These are phyloP conservation scores for Dichetophora obliterata DNA, from an alignment of 2,888 invertebrate genomes.

Conservation along the genomic window DNA sequence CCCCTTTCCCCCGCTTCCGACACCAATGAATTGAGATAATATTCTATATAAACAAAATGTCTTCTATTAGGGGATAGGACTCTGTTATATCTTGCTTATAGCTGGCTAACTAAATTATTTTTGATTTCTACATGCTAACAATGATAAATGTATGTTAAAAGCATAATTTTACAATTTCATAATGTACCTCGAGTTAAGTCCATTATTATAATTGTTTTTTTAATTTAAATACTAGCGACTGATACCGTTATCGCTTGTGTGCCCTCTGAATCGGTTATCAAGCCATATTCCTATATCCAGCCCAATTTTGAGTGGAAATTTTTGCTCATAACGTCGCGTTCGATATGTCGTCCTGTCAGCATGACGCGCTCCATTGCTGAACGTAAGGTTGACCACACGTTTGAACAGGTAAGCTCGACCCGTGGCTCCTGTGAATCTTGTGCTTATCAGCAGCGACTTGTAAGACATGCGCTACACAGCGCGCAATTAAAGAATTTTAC, in stretches of 20 bases:
- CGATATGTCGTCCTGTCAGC: conserved; percentile 98
- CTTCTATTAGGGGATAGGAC: too few relatives aligned
- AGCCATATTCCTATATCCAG: conserved; percentile 97
- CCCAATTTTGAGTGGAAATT: conserved; percentile 96
- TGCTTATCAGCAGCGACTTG: conserved; percentile 93
- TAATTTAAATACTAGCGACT: too few relatives aligned
- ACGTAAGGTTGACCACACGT: too few relatives aligned
- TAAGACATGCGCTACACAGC: conserved; percentile 94
- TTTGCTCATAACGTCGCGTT: conserved; percentile 98
- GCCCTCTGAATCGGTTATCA: too few relatives aligned
- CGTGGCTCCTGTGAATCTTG: conserved; percentile 97
- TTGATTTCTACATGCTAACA: not conserved
- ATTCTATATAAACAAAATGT: too few relatives aligned
- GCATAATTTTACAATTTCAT: not conserved
- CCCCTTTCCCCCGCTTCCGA: too few relatives aligned
- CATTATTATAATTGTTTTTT: not conserved
- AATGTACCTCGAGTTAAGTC: not conserved
- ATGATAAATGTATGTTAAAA: too few relatives aligned
- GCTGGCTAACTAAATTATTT: not conserved
- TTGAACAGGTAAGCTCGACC: conserved; percentile 97
- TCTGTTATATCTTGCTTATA: too few relatives aligned
- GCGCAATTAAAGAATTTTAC: conserved; percentile 93
- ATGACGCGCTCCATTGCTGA: conserved; percentile 96
- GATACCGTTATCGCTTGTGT: too few relatives aligned
- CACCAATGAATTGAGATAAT: too few relatives aligned